Evolutionary conservation across 2,113 vertebrate genomes (phyloP), one percentile per base, ranked within the genome.

Genomic region (Centropus unirufus): DNA sequence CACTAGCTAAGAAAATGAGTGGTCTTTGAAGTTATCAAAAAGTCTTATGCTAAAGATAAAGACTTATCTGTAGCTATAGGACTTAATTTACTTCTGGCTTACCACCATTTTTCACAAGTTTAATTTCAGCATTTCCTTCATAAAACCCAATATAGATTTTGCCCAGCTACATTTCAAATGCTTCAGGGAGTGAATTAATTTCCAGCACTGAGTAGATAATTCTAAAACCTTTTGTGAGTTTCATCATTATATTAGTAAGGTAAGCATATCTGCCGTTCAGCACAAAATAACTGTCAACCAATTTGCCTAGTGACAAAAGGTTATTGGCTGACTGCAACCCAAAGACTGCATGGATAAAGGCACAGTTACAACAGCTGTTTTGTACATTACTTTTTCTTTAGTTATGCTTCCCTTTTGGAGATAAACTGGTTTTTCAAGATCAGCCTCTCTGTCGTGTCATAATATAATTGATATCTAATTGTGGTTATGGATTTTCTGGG

Each of bases 81-180:
- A 73, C 47, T 81, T 95, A 88, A 90, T 96, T 96, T 92, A 63
- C 63, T 93, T 93, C 52, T 86, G 83, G 63, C 64, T 94, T 93
- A 78, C 61, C 24, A 89, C 36, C 24, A 86, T 70, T 93, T 91
- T 93, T 89, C 61, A 61, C 69, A 63, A 63, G 55, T 55, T 88
- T 47, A 61, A 69, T 92, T 91, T 95, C 77, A 95, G 52, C 47
- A 72, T 18, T 92, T 90, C 59, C 75, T 77, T 85, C 49, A 74
- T 32, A 87, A 92, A 88, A 83, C 32, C 17, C 9, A 57, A 68
- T 32, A 12, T 54, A 89, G 44, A 61, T 94, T 86, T 93, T 92
- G 22, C 18, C 20, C 52, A 81, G 26, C 30, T 95, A 23, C 72
- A 72, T 90, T 94, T 90, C 67, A 95, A 95, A 75, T 74, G 64